Conservation (phyloP, 92 coral and sea anemone genomes). For the Palythoa grandis region DNA sequence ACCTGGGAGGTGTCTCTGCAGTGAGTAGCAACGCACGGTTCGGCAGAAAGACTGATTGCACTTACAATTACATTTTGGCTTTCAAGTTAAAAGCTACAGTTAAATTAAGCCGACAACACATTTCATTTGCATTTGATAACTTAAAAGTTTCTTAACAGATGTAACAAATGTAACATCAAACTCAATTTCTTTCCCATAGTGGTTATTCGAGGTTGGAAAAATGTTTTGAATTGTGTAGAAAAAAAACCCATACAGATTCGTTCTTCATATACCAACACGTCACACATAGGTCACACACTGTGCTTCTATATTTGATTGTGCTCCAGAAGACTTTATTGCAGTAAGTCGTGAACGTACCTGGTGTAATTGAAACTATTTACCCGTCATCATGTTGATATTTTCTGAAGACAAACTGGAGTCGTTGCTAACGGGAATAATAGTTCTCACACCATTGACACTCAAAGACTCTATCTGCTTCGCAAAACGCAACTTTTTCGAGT, state of each 20-base stretch:
- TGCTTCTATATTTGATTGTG: background rate
- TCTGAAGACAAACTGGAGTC: background rate
- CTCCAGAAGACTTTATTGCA: background rate
- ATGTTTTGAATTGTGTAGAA: no score
- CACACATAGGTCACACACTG: background rate
- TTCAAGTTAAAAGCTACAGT: no score
- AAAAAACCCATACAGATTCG: background rate
- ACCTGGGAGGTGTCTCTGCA: no score
- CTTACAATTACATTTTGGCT: no score
- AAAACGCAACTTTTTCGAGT: conserved; percentile 56
- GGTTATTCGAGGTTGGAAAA: no score
- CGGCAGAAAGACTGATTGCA: no score
- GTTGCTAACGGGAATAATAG: background rate
- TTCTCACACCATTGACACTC: background rate
- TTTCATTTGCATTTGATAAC: no score
- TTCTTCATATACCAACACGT: background rate
- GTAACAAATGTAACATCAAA: no score
- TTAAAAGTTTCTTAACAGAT: no score
- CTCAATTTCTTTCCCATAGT: no score
- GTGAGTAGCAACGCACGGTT: no score
- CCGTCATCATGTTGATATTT: background rate
- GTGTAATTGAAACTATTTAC: background rate
- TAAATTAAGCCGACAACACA: no score
- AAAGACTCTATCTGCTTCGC: conserved; percentile 54
- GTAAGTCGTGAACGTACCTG: background rate